Evolutionary conservation across 2,888 invertebrate genomes (phyloP), one percentile per base, ranked within the genome.

Genomic region (Abrostola tripartita): DNA sequence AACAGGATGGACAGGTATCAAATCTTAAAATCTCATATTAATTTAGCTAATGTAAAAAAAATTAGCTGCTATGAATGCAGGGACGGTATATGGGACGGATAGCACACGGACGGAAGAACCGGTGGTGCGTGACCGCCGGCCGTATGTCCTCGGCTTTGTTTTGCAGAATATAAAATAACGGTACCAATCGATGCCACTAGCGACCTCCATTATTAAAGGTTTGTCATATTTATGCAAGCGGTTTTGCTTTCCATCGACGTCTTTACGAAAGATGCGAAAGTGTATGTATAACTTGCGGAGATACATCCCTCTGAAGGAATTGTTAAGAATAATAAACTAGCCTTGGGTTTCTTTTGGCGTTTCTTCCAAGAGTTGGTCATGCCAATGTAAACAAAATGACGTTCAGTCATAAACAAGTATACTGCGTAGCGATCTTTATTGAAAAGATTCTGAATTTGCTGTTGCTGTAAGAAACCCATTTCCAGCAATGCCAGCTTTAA

Each of bases 121-220:
- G 74, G 74, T 73, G 75, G 85, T 85, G 90, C 90, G 90, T 91
- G 91, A 91, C 89, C 85, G 84, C 71, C 84, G 78, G 73, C 76
- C 70, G 70, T 78, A 72, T 82, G 84, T 84, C 85, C 83, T 82
- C 78, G 73, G 71, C 76, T 81, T 79, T 79, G 79, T 81, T 80
- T 73, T 78, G 67, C 76, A 77, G 85, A 85, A 86, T 84, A 88
- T 85, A 83, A 85, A 86, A 81, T 84, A 82, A 76, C 78, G 74
- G 74, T 78, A 81, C 80, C 81, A 80, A 83, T 73, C 68, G 64
- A 59, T 68, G 60, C 38, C 53, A 57, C 61, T 49, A 37, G 37
- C 44, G 65, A 55, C 51, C 62, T 73, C 65, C 57, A 67, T 57
- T 50, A 65, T 47, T 52, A 47, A 70, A 68, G 57, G 56, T 71